Conservation (phyloP, 2,113 vertebrate species). For the Callocephalon fimbriatum region DNA sequence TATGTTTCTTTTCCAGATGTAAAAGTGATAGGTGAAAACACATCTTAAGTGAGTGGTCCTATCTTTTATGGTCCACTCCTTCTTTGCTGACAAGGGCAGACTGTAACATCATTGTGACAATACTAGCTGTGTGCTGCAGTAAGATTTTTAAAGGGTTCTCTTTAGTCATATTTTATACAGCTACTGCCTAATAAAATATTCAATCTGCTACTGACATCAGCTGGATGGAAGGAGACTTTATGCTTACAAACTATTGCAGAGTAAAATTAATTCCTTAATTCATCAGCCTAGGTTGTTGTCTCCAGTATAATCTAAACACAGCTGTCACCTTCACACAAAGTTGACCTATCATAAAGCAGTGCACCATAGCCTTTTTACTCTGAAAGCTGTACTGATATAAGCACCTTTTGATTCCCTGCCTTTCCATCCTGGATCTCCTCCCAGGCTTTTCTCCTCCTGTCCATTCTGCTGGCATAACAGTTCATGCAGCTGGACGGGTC, state of each 20-base stretch:
- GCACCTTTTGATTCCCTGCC: neutral
- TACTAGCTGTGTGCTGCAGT: neutral
- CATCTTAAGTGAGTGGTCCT: neutral
- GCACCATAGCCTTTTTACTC: neutral
- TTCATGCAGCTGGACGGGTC: neutral
- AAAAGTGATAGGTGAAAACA: neutral
- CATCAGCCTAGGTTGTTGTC: neutral
- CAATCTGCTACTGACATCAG: constrained; percentile 29
- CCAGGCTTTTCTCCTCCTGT: neutral
- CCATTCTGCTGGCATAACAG: neutral
- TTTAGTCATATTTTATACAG: neutral
- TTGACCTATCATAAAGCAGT: neutral
- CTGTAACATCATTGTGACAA: neutral
- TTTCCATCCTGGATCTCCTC: neutral
- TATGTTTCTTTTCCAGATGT: neutral
- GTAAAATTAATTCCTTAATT: neutral
- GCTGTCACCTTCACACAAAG: neutral
- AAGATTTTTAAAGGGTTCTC: neutral
- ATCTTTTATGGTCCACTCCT: neutral
- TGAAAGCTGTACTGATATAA: neutral
- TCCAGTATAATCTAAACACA: neutral
- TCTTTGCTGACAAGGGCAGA: neutral
- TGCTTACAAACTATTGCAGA: neutral
- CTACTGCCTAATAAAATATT: neutral
- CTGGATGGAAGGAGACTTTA: neutral